Percentiles rank a stretch among this genome's conserved stretches.
phyloP scores from a whole-genome alignment of 2,797 vertebrate genomes.

The Anableps anableps region DNA sequence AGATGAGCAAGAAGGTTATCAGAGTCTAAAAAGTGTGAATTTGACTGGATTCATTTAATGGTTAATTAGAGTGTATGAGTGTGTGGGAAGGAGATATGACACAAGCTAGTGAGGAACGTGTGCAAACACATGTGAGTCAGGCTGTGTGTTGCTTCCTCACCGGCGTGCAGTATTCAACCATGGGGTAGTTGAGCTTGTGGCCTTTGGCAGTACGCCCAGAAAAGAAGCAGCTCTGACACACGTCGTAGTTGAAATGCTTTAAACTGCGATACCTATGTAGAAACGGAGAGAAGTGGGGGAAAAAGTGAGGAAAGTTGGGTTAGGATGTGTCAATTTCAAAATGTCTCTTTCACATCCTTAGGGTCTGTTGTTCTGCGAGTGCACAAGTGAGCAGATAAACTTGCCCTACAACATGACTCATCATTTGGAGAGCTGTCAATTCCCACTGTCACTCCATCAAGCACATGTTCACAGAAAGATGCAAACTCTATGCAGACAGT shows the following conservation, averaged over 20 bases:
- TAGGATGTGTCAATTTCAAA: constrained; percentile 13
- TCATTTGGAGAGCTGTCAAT: constrained; percentile 29
- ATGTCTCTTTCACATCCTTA: constrained; percentile 29
- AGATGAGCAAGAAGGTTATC: constrained; percentile 24
- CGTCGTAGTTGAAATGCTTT: constrained; percentile 98
- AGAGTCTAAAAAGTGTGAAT: constrained; percentile 23
- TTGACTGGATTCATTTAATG: constrained; percentile 43
- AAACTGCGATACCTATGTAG: constrained; percentile 92
- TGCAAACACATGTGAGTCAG: constrained; percentile 13
- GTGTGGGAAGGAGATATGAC: constrained; percentile 50
- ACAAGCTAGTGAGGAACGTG: constrained; percentile 18
- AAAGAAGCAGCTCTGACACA: constrained; percentile 99
- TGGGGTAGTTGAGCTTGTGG: constrained; percentile 97
- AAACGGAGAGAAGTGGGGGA: constrained; percentile 20
- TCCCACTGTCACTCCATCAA: constrained; percentile 23
- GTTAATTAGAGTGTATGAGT: constrained; percentile 39
- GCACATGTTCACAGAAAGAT: background rate
- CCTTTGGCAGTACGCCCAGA: constrained; percentile 97
- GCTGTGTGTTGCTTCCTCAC: constrained; percentile 80
- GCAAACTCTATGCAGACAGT: constrained; percentile 23
- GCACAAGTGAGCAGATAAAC: background rate
- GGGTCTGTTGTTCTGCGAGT: background rate
- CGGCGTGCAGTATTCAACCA: constrained; percentile 99
- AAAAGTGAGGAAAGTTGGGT: constrained; percentile 34
- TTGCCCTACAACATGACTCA: constrained; percentile 17